A percentile compares a stretch with the other conserved stretches of the same genome.
Conservation (phyloP, 1,140 invertebrate genomes). For the Drosophila arawakana region DNA sequence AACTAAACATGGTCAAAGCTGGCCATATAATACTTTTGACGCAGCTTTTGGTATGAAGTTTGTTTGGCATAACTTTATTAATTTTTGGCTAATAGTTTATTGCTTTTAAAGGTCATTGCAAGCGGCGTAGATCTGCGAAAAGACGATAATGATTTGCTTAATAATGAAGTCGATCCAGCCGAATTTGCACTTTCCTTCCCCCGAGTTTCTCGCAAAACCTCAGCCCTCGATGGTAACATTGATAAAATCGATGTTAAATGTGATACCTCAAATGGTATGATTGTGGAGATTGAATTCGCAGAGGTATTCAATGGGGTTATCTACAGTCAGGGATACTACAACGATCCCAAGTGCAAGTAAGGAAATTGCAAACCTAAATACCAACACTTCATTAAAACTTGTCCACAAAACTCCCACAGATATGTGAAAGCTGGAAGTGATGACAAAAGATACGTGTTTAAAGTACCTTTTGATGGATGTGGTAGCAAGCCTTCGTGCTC, state of each 20-base stretch:
- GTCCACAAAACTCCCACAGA: conserved; percentile 73
- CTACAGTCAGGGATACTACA: conserved; percentile 89
- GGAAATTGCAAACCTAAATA: not conserved
- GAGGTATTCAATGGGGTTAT: conserved; percentile 89
- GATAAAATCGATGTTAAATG: conserved; percentile 88
- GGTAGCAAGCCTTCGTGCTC: conserved; percentile 87
- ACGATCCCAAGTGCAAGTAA: conserved; percentile 88
- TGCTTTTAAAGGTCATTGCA: conserved; percentile 59
- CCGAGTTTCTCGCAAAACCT: conserved; percentile 54
- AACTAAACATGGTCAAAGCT: conserved; percentile 62
- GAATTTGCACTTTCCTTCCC: conserved; percentile 49
- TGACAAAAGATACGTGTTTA: conserved; percentile 86
- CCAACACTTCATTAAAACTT: not conserved
- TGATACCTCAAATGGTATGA: conserved; percentile 86
- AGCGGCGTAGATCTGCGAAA: conserved; percentile 46
- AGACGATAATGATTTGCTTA: conserved; percentile 41
- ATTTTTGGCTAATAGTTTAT: conserved; percentile 26
- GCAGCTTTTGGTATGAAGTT: conserved; percentile 64
- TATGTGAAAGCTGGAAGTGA: conserved; percentile 87
- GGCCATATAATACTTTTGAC: conserved; percentile 68
- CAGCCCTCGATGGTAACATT: conserved; percentile 80
- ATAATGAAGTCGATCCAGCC: conserved; percentile 54
- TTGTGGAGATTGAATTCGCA: conserved; percentile 88
- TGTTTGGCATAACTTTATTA: conserved; percentile 11
- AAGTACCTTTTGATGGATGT: conserved; percentile 87